These are phyloP conservation scores for Platyura marginata DNA, from an alignment of 1,140 invertebrate genomes.

Conservation along the genomic window DNA sequence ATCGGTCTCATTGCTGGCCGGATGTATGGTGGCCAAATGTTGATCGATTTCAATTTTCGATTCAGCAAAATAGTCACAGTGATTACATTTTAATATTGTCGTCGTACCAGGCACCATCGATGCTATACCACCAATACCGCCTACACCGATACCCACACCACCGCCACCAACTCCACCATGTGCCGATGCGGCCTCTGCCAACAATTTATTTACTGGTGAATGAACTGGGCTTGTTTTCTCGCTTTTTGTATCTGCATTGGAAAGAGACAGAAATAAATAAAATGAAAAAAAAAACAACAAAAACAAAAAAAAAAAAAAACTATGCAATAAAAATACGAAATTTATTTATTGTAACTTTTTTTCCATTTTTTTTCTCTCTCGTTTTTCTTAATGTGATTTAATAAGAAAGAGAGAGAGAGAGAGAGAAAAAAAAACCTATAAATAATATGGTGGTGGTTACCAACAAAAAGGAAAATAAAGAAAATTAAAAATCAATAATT, in stretches of 20 bases:
- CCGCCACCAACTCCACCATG: too few species aligned
- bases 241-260: background rate
- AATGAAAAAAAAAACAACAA: background rate
- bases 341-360: too few species aligned
- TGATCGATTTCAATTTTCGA: conserved; percentile 14
- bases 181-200: background rate
- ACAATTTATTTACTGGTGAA: background rate
- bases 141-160: too few species aligned
- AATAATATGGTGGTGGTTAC: too few species aligned
- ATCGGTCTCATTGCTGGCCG: conserved; percentile 10
- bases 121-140: background rate
- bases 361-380: too few species aligned
- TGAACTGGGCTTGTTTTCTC: background rate
- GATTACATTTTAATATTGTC: conserved; percentile 19
- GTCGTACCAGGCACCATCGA: background rate
- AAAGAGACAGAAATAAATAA: background rate
- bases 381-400: too few species aligned
- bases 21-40: conserved; percentile 14
- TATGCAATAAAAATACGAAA: too few species aligned
- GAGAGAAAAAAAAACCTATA: too few species aligned
- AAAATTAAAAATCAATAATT: too few species aligned
- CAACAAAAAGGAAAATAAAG: too few species aligned
- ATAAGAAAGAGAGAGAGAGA: too few species aligned
- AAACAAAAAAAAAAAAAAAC: background rate
- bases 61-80: conserved; percentile 20